phyloP scores from a whole-genome alignment of 2,797 vertebrate species.

The Periophthalmus magnuspinnatus region DNA sequence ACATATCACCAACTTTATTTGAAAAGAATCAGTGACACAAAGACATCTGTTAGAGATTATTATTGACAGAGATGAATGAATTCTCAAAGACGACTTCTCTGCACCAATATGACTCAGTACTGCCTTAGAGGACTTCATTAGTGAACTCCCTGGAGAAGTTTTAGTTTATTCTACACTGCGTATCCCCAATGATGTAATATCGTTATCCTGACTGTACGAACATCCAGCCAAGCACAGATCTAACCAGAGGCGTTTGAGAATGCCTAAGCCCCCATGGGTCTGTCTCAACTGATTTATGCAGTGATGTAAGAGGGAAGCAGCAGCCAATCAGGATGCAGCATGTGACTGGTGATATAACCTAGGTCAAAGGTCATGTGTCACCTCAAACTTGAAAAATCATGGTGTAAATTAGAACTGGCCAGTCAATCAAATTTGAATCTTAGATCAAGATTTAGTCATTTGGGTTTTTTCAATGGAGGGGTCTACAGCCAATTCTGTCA shows the following conservation, averaged over 20 bases:
- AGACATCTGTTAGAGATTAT: constrained; percentile 22
- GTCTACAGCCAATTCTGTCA: too few species aligned
- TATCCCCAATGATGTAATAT: background rate
- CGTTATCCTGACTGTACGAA: background rate
- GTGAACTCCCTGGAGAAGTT: background rate
- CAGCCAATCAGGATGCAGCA: constrained; percentile 24
- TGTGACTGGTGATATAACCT: constrained; percentile 24
- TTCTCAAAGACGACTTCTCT: background rate
- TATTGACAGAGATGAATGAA: constrained; percentile 1
- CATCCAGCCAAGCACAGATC: background rate
- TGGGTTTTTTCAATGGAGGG: too few species aligned
- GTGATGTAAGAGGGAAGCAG: constrained; percentile 36
- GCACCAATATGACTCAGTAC: background rate
- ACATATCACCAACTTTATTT: background rate
- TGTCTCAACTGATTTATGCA: constrained; percentile 23
- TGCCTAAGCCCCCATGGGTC: background rate
- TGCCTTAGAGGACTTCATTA: background rate
- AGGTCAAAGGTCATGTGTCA: constrained; percentile 17
- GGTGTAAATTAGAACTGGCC: background rate
- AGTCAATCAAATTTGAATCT: too few species aligned
- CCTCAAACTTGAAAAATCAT: background rate
- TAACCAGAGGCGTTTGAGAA: background rate
- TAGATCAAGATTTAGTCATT: too few species aligned
- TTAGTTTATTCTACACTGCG: background rate
- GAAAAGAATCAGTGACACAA: background rate